Base-by-base conservation (phyloP, 1,140 invertebrate species). In the Tachypleus tridentatus region DNA sequence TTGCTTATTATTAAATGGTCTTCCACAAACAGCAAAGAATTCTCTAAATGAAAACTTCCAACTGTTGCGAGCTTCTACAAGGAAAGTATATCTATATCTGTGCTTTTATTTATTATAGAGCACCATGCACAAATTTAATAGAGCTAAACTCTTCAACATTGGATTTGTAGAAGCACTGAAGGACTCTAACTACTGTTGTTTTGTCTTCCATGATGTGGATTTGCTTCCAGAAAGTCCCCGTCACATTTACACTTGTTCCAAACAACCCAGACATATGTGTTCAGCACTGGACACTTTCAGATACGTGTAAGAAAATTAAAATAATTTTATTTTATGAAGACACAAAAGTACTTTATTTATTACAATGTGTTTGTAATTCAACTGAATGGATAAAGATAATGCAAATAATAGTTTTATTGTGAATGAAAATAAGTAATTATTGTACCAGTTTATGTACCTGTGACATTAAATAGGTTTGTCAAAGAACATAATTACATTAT, bases 181-280 rank as follows among this genome's bases (percentile, higher is more conserved):
- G 64, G 63, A 73, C 5, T 69, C 74, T 10, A 65, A 76, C 58
- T 70, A 68, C 57, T 72, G 80, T 51, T 82, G 81, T 68, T 79
- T 81, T 57, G 76, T 83, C 11, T 82, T 82, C 68, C 81, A 82
- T 69, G 81, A 82, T 70, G 79, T 83, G 5, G 81, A 82, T 72
- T 73, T 83, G 62, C 70, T 83, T 9, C 82, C 82, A 9, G 79
- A 82, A 71, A 76, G 81, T 70, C 63, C 71, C 48, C 61, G 58
- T 3, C 64, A 73, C 59, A 63, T 67, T 4, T 73, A 73, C 60
- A 61, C 67, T 49, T 73, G 72, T 52, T 71, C 69, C 47, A 57
- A 67, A 61, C 51, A 66, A 10, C 72, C 72, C 6, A 51, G 71
- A 29, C 72, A 73, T 62, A 63, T 73, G 66, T 71, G 70, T 65